Base-by-base conservation (phyloP, 2,113 vertebrate genomes). In the Carlito syrichta region DNA sequence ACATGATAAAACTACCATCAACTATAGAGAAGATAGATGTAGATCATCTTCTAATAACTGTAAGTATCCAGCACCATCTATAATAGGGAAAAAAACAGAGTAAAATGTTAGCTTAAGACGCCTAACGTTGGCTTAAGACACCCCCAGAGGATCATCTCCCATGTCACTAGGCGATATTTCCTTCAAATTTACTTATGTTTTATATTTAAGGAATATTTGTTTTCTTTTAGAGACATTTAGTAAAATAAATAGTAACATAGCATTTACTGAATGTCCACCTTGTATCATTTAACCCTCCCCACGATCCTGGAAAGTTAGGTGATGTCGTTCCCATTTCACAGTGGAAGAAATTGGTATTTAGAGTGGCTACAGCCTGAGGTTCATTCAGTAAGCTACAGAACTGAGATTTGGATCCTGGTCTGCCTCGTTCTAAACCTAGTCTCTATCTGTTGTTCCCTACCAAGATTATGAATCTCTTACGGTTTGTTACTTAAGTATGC, bases 51-150 rank as follows among this genome's bases (percentile, higher is more conserved):
- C 89, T 71, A 32, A 52, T 66, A 60, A 82, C 6, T 43, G 3
- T 52, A 35, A 71, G 58, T 96, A 93, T 78, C 54, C 89, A 66
- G 84, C 50, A 93, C 76, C 97, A 50, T 79, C 97, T 98, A 40
- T 52, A 96, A 69, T 58, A 66, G 78, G 54, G 85, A 50, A 77
- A 96, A 96, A 89, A 86, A 0, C 23, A 56, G 30, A 92, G 76
- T 66, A 89, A 86, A 94, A 94, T 54, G 25, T 92, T 89, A 87
- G 32, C 40, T 88, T 20, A 68, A 60, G 74, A 91, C 38, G 76
- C 85, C 95, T n/a, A 94, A 94, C 50, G 25, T 92, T 89, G 85
- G 32, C 40, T 88, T 20, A 68, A 60, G 74, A 91, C 38, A 78
- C 85, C 95, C 58, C 43, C 68, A 35, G 54, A 78, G 52, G 43